phyloP scores from a whole-genome alignment of 2,113 vertebrate genomes.

The Chloropsis hardwickii region DNA sequence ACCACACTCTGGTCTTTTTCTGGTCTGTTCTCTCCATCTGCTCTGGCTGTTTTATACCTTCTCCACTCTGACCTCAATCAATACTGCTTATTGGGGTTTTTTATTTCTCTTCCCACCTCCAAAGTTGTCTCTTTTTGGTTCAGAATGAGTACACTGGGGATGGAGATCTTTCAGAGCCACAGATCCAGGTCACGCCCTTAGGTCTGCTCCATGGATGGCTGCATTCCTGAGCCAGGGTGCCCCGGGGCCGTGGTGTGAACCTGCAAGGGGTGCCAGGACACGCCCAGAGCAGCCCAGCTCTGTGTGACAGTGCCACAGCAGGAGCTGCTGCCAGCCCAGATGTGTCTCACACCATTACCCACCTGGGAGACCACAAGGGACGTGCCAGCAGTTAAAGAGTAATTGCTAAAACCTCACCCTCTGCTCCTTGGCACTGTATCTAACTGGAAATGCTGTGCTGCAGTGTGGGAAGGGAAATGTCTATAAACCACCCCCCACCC shows the following conservation, averaged over 20 bases:
- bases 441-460: not conserved
- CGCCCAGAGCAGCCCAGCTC: not conserved
- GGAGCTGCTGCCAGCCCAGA: not conserved
- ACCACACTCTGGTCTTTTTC: not conserved
- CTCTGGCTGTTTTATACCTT: not conserved
- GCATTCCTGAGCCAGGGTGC: not conserved
- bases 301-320: fast-evolving
- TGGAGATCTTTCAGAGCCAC: not conserved
- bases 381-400: not conserved
- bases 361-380: fast-evolving
- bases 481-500: not conserved
- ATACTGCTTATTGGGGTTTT: fast-evolving
- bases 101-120: fast-evolving
- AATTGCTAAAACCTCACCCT: not conserved
- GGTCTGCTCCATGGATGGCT: not conserved
- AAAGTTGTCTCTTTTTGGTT: not conserved
- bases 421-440: not conserved
- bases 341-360: not conserved
- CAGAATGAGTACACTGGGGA: not conserved
- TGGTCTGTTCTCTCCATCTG: not conserved
- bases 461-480: not conserved
- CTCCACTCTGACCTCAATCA: not conserved
- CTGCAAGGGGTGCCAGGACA: not conserved
- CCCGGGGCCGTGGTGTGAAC: not conserved
- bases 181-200: not conserved